Evolutionary conservation across 2,113 vertebrate genomes (phyloP).

Genomic region (Sigmodon hispidus): DNA sequence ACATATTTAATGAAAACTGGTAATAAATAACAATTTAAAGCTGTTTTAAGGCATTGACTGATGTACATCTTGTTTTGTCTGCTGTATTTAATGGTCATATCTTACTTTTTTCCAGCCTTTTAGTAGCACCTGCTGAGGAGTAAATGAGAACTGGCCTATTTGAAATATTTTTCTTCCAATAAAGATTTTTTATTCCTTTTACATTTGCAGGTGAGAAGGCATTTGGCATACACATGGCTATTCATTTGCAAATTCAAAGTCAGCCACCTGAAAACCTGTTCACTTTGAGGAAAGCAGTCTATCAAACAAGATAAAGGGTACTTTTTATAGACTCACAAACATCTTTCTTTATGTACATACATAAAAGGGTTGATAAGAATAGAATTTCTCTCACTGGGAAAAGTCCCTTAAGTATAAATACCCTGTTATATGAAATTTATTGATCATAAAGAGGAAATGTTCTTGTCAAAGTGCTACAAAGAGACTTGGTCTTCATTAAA

Average conservation of each 20-base stretch:
- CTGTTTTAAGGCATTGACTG: slow-evolving; percentile 79
- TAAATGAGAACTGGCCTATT: slow-evolving; percentile 77
- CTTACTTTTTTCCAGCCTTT: slow-evolving; percentile 60
- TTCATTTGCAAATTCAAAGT: slow-evolving; percentile 71
- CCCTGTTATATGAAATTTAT: slow-evolving; percentile 56
- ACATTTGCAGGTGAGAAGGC: slow-evolving; percentile 21
- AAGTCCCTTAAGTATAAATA: slow-evolving; percentile 32
- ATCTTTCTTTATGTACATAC: slow-evolving; percentile 58
- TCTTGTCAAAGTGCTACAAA: slow-evolving; percentile 60
- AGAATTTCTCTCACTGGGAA: slow-evolving; percentile 59
- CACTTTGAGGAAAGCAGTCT: slow-evolving; percentile 20
- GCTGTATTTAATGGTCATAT: slow-evolving; percentile 74
- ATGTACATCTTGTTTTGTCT: slow-evolving; percentile 81
- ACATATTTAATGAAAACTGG: slow-evolving; percentile 85
- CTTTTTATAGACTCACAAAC: slow-evolving; percentile 77
- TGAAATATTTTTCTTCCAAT: slow-evolving; percentile 73
- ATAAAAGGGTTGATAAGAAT: slow-evolving; percentile 61
- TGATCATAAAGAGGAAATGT: slow-evolving; percentile 66
- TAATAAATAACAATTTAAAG: slow-evolving; percentile 84
- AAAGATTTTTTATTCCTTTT: slow-evolving; percentile 64
- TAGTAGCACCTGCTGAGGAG: neutral
- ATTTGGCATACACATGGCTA: slow-evolving; percentile 44
- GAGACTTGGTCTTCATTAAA: neutral
- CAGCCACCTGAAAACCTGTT: slow-evolving; percentile 63
- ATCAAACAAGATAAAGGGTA: slow-evolving; percentile 62